phyloP scores from a whole-genome alignment of 35 echinoderm and acorn worm species.

The Strongylocentrotus purpuratus region DNA sequence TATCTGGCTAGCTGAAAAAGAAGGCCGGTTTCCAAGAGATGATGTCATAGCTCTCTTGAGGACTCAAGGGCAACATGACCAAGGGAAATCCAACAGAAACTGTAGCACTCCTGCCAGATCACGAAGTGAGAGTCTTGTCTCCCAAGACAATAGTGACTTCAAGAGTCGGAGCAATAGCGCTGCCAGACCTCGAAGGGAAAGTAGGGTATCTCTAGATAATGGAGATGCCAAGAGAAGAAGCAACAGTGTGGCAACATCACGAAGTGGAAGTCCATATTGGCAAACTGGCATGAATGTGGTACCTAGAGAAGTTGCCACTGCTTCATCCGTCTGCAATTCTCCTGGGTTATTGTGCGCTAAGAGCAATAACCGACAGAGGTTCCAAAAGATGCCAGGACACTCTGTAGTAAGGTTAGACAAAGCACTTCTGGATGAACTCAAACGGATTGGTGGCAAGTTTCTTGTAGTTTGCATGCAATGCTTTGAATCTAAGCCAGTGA shows the following conservation, averaged over 20 bases:
- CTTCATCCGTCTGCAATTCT: not conserved
- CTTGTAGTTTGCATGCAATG: slow-evolving; percentile 52
- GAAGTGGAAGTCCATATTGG: not conserved
- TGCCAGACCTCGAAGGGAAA: not conserved
- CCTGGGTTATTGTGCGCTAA: not conserved
- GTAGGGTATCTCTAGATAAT: not conserved
- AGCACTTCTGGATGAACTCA: not conserved
- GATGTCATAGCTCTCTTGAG: slow-evolving; percentile 11
- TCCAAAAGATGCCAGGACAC: not conserved
- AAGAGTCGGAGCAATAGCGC: not conserved
- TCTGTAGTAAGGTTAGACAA: not conserved
- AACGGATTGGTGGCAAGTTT: not conserved
- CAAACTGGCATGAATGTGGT: no score
- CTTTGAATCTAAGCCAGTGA: slow-evolving; percentile 63
- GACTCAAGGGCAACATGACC: not conserved
- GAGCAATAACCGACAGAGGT: not conserved
- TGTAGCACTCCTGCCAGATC: not conserved
- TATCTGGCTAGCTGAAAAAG: slow-evolving; percentile 8
- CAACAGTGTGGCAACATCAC: not conserved
- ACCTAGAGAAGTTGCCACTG: not conserved
- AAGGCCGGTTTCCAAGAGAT: not conserved
- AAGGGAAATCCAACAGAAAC: not conserved
- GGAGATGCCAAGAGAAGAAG: not conserved
- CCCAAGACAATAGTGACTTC: not conserved
- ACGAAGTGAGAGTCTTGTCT: not conserved